Evolutionary conservation across 2,797 vertebrate genomes (phyloP).

Genomic region (Notoglanidium macrostoma): DNA sequence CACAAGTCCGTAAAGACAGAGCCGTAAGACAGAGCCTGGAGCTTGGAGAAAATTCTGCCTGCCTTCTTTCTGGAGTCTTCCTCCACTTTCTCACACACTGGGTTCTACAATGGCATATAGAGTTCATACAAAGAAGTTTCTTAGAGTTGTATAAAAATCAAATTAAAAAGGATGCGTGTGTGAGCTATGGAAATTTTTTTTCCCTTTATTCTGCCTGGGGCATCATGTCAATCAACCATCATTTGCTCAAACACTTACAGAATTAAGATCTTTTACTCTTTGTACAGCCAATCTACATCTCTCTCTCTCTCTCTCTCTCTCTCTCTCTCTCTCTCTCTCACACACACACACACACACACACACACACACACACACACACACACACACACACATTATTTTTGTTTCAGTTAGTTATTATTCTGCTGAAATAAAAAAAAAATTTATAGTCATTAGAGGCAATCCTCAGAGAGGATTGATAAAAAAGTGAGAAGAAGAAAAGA

Average conservation of each 20-base stretch:
- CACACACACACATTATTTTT: background rate
- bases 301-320: background rate
- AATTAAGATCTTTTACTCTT: background rate
- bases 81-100: background rate
- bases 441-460: constrained; percentile 36
- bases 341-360: too few species aligned
- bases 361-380: too few species aligned
- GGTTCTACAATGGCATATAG: background rate
- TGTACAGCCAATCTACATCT: background rate
- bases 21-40: too few species aligned
- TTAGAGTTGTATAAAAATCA: background rate
- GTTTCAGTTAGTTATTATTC: constrained; percentile 16
- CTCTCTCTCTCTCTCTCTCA: background rate
- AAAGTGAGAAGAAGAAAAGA: constrained; percentile 39
- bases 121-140: background rate
- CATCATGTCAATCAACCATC: constrained; percentile 45
- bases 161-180: constrained; percentile 12
- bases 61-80: background rate
- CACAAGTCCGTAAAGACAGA: too few species aligned
- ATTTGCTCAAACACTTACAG: background rate
- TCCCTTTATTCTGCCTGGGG: constrained; percentile 13
- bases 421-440: constrained; percentile 42
- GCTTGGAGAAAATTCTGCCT: background rate
- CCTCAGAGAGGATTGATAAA: constrained; percentile 54
- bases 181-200: constrained; percentile 40